A percentile compares a stretch with the other conserved stretches of the same genome.
Conservation (phyloP, 2,888 invertebrate species). For the Melieria crassipennis region DNA sequence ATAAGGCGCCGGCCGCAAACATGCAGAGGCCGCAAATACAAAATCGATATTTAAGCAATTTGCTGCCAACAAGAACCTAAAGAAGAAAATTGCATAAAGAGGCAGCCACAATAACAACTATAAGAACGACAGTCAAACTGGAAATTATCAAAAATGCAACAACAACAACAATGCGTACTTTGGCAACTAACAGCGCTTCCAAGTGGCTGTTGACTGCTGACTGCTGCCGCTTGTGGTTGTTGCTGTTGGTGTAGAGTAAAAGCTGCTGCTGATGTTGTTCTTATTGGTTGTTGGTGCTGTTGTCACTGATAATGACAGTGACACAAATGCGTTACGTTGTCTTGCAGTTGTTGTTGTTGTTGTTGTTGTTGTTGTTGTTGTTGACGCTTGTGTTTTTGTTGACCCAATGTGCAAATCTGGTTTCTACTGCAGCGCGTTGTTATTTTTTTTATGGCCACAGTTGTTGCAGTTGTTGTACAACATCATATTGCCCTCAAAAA, state of each 20-base stretch:
- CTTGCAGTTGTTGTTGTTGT: not conserved
- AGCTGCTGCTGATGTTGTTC: not conserved
- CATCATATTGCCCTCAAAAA: no score
- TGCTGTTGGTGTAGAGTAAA: constrained; percentile 8
- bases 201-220: not conserved
- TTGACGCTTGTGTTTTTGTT: not conserved
- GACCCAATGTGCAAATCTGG: constrained; percentile 28
- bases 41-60: no score
- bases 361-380: no score
- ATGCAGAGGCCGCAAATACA: no score
- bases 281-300: not conserved
- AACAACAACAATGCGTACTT: not conserved
- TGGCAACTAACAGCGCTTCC: not conserved
- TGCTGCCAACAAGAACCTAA: no score
- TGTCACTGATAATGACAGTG: constrained; percentile 15
- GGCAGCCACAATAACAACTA: no score
- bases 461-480: no score
- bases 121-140: no score
- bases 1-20: no score
- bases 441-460: no score
- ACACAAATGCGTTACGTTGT: constrained; percentile 15
- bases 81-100: no score
- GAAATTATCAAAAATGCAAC: not conserved
- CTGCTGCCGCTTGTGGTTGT: not conserved
- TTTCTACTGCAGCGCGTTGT: not conserved